Percentiles rank a stretch among this genome's conserved stretches.
phyloP scores from a whole-genome alignment of 2,797 vertebrate genomes.

The Helarctos malayanus region DNA sequence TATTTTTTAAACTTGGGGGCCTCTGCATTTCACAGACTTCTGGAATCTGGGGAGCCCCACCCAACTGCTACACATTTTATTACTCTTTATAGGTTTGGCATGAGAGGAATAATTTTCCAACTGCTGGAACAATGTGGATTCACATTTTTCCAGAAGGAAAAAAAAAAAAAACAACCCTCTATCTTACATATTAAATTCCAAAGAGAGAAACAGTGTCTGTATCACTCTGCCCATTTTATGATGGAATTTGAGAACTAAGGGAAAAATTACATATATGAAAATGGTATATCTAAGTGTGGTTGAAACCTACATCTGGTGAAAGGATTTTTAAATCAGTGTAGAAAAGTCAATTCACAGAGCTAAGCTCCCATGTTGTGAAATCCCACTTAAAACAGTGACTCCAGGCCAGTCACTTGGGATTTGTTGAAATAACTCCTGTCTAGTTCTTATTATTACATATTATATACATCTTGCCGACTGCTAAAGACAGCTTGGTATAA shows the following conservation, averaged over 20 bases:
- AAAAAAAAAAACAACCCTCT: conserved; percentile 17
- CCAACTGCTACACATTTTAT: conserved; percentile 78
- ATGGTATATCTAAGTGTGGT: conserved; percentile 46
- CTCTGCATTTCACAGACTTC: conserved; percentile 79
- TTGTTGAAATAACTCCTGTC: conserved; percentile 68
- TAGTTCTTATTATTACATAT: conserved; percentile 35
- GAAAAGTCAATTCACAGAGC: conserved; percentile 67
- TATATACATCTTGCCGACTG: conserved; percentile 9
- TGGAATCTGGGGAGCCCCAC: conserved; percentile 81
- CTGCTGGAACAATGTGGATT: conserved; percentile 77
- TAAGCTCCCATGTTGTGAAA: conserved; percentile 55
- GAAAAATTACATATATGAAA: conserved; percentile 70
- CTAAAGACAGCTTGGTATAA: not conserved
- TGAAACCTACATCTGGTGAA: conserved; percentile 74
- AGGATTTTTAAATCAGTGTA: conserved; percentile 63
- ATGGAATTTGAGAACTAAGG: conserved; percentile 80
- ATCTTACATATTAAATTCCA: conserved; percentile 83
- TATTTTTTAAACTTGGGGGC: conserved; percentile 83
- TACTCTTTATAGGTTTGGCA: conserved; percentile 80
- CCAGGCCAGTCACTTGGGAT: conserved; percentile 69
- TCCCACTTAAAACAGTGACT: conserved; percentile 58
- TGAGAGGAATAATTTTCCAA: conserved; percentile 79
- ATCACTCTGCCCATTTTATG: conserved; percentile 77
- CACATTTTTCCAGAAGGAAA: conserved; percentile 82
- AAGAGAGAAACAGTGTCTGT: conserved; percentile 77